These are phyloP conservation scores for Dyspetes luteomarginatus DNA, from an alignment of 2,888 invertebrate species.

Conservation along the genomic window DNA sequence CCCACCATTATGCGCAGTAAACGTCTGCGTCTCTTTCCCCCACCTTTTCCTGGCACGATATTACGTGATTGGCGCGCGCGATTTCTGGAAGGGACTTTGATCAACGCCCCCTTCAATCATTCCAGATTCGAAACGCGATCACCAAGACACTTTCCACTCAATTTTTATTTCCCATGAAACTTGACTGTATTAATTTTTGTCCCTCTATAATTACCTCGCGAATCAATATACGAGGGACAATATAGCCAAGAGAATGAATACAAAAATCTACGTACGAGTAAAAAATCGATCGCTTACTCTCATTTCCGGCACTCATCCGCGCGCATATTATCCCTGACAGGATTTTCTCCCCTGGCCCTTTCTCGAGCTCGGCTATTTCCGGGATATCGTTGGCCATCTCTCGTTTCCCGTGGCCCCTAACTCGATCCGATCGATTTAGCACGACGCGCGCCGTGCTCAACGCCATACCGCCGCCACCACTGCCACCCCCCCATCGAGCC, in stretches of 20 bases:
- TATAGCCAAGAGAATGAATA: constrained; percentile 8
- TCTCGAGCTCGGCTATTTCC: constrained; percentile 55
- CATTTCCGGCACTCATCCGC: constrained; percentile 41
- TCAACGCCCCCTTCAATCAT: too few species aligned
- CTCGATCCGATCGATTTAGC: constrained; percentile 68
- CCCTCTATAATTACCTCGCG: background rate
- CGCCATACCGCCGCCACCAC: constrained; percentile 29
- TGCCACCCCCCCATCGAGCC: background rate
- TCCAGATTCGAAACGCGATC: too few species aligned
- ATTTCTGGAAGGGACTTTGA: too few species aligned
- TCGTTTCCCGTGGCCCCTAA: constrained; percentile 62
- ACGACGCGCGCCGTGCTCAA: constrained; percentile 48
- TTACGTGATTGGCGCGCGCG: too few species aligned
- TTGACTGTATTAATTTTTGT: too few species aligned
- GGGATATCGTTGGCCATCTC: constrained; percentile 60
- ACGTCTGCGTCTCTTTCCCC: too few species aligned
- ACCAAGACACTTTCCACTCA: too few species aligned
- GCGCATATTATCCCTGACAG: constrained; percentile 37
- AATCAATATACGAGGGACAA: background rate
- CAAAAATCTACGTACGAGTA: background rate
- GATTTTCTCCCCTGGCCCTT: constrained; percentile 16
- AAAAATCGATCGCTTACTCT: constrained; percentile 37
- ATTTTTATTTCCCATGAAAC: too few species aligned
- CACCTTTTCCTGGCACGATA: too few species aligned
- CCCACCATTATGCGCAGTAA: too few species aligned